Conservation (phyloP, 1,140 invertebrate genomes). For the Contarinia nasturtii region DNA sequence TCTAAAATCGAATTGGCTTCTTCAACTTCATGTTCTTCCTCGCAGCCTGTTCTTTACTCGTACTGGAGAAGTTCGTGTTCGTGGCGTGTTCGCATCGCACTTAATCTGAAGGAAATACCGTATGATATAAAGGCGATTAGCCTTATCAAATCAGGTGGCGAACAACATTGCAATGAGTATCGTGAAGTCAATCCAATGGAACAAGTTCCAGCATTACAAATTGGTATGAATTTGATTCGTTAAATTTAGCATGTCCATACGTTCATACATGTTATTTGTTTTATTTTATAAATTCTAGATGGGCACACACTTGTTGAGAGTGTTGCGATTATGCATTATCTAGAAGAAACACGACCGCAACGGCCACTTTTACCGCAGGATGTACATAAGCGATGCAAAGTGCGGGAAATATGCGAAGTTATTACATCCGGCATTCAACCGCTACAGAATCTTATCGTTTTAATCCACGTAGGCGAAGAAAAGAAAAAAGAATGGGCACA, state of each 20-base stretch:
- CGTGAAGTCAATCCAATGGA: slow-evolving; percentile 81
- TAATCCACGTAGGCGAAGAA: slow-evolving; percentile 68
- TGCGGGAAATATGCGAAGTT: slow-evolving; percentile 43
- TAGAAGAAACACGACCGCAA: slow-evolving; percentile 80
- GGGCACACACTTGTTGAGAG: slow-evolving; percentile 75
- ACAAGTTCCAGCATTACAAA: slow-evolving; percentile 76
- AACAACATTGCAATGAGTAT: slow-evolving; percentile 78
- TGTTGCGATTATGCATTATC: slow-evolving; percentile 84
- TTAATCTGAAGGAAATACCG: slow-evolving; percentile 85
- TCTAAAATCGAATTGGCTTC: neutral
- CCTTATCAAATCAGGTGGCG: slow-evolving; percentile 67
- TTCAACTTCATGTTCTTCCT: neutral
- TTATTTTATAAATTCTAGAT: slow-evolving; percentile 25
- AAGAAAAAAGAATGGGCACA: slow-evolving; percentile 83
- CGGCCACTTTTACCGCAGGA: slow-evolving; percentile 71
- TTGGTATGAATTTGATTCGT: slow-evolving; percentile 29
- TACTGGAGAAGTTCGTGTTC: slow-evolving; percentile 85
- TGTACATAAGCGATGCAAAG: slow-evolving; percentile 66
- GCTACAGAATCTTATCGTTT: slow-evolving; percentile 76
- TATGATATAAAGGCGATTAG: slow-evolving; percentile 87
- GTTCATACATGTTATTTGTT: no score
- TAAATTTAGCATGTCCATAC: no score
- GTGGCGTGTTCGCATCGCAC: slow-evolving; percentile 75
- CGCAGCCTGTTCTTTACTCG: slow-evolving; percentile 67
- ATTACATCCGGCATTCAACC: slow-evolving; percentile 90